These are phyloP conservation scores for Trichechus manatus DNA, from an alignment of 2,113 vertebrate species.

Conservation along the genomic window DNA sequence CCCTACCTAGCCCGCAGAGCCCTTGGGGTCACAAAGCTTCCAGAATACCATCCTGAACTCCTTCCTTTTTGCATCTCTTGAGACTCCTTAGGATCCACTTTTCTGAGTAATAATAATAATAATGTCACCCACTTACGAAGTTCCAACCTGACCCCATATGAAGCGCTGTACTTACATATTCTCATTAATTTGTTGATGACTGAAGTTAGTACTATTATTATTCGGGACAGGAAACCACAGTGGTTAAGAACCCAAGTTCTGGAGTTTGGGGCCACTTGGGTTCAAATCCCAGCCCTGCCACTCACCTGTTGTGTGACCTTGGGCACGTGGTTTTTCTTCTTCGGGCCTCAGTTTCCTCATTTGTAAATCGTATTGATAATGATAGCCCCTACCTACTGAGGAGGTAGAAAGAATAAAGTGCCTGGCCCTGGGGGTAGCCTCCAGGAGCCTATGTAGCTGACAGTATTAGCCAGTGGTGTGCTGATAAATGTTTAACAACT, in stretches of 20 bases:
- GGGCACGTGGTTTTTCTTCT: too few relatives aligned
- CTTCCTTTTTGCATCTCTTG: not conserved
- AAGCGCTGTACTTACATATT: not conserved
- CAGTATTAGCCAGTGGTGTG: not conserved
- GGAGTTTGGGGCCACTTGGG: not conserved
- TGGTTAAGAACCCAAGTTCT: not conserved
- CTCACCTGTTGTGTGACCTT: too few relatives aligned
- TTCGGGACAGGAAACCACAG: not conserved
- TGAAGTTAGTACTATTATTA: not conserved
- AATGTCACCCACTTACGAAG: not conserved
- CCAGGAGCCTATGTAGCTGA: not conserved
- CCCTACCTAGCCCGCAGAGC: not conserved
- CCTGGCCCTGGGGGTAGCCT: not conserved
- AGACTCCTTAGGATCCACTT: not conserved
- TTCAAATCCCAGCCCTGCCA: not conserved
- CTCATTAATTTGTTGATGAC: not conserved
- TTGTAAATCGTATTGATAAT: not conserved
- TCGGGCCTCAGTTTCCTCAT: too few relatives aligned
- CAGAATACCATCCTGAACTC: not conserved
- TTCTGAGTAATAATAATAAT: not conserved
- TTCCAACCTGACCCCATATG: not conserved
- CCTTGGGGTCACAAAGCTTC: not conserved
- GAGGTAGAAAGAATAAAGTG: not conserved
- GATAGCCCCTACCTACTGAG: not conserved
- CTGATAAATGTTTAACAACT: not conserved